A percentile compares a stretch with the other conserved stretches of the same genome.
Conservation (phyloP, 2,888 invertebrate genomes). For the Microdon myrmicae region DNA sequence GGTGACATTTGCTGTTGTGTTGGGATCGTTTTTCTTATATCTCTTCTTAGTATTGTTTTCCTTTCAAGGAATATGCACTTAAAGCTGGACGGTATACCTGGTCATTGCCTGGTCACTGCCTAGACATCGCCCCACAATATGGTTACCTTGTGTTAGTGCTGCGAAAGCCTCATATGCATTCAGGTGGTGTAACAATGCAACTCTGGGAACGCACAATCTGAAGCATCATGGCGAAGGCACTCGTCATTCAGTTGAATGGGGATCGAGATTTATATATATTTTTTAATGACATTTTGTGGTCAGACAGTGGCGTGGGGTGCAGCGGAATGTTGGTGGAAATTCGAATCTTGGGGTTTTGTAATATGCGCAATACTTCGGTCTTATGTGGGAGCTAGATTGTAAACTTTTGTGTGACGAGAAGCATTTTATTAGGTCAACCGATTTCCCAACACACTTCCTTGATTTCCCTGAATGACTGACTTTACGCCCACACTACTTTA, state of each 20-base stretch:
- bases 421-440: too few relatives aligned
- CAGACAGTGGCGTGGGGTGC: constrained; percentile 19
- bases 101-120: too few relatives aligned
- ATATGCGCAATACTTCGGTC: too few relatives aligned
- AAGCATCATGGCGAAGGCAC: neutral
- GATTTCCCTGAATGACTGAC: too few relatives aligned
- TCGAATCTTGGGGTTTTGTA: constrained; percentile 11
- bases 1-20: too few relatives aligned
- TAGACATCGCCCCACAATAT: too few relatives aligned
- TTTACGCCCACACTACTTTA: too few relatives aligned
- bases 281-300: constrained; percentile 34
- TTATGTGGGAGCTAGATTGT: too few relatives aligned
- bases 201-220: constrained; percentile 17
- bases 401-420: too few relatives aligned
- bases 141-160: neutral
- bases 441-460: too few relatives aligned
- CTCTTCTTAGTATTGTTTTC: too few relatives aligned
- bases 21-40: too few relatives aligned
- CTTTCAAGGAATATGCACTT: constrained; percentile 11
- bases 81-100: constrained; percentile 1
- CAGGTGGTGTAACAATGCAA: constrained; percentile 14
- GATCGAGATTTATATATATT: constrained; percentile 29
- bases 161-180: constrained; percentile 21
- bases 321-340: constrained; percentile 21
- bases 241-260: constrained; percentile 32